phyloP scores from a whole-genome alignment of 2,888 invertebrate genomes.

The Lampropteryx suffumata region DNA sequence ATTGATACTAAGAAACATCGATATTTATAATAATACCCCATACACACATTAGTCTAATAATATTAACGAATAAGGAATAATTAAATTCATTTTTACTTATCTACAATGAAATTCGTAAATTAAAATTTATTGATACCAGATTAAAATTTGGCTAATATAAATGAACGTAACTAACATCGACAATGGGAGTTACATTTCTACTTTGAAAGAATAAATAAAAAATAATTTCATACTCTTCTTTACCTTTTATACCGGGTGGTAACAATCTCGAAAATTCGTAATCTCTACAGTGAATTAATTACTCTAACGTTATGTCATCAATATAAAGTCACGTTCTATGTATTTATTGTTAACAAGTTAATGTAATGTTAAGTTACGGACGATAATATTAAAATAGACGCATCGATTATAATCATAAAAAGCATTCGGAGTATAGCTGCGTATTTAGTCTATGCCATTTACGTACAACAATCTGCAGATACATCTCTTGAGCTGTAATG shows the following conservation, averaged over 20 bases:
- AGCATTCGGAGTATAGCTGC: conserved; percentile 62
- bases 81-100: conserved; percentile 67
- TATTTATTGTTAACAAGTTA: conserved; percentile 53
- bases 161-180: conserved; percentile 70
- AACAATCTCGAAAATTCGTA: conserved; percentile 78
- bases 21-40: conserved; percentile 58
- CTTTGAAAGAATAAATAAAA: conserved; percentile 52
- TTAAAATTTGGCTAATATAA: conserved; percentile 69
- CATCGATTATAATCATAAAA: conserved; percentile 54
- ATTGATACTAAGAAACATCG: conserved; percentile 71
- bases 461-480: conserved; percentile 11
- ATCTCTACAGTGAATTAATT: conserved; percentile 74
- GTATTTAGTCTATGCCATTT: conserved; percentile 34
- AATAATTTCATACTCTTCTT: conserved; percentile 58
- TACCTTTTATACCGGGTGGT: conserved; percentile 73
- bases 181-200: conserved; percentile 57
- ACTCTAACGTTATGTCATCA: conserved; percentile 73
- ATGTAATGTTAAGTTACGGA: conserved; percentile 47
- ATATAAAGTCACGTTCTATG: conserved; percentile 70
- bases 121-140: conserved; percentile 62
- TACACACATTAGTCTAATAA: conserved; percentile 59
- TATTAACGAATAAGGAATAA: conserved; percentile 60
- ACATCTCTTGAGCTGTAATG: conserved; percentile 11
- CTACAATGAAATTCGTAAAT: conserved; percentile 69
- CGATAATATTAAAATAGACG: conserved; percentile 63